Evolutionary conservation across 2,888 invertebrate genomes (phyloP).

Genomic region (Latrodectus elegans): DNA sequence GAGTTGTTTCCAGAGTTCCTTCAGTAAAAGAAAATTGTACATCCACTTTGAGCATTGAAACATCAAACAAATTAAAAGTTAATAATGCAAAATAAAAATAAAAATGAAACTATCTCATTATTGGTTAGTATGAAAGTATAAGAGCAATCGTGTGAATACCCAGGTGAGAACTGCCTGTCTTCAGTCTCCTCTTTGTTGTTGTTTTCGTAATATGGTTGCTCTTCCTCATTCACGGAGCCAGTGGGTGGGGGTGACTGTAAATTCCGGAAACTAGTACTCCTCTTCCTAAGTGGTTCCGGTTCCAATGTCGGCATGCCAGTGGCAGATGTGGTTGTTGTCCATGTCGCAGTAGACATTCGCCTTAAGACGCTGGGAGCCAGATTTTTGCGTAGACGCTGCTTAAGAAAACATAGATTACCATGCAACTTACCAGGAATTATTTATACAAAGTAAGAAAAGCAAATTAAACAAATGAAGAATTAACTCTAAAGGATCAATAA

Average conservation of each 20-base stretch:
- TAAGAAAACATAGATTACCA: neutral
- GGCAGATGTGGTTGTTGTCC: conserved; percentile 77
- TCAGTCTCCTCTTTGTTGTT: conserved; percentile 81
- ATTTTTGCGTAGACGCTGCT: conserved; percentile 72
- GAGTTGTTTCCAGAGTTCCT: too few relatives aligned
- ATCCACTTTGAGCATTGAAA: too few relatives aligned
- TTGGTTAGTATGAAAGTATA: too few relatives aligned
- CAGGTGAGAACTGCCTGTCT: conserved; percentile 57
- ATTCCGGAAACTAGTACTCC: conserved; percentile 75
- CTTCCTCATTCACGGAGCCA: neutral
- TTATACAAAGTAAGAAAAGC: too few relatives aligned
- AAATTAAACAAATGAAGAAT: too few relatives aligned
- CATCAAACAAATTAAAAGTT: too few relatives aligned
- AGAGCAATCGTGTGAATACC: conserved; percentile 19
- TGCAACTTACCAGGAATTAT: too few relatives aligned
- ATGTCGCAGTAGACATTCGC: conserved; percentile 77
- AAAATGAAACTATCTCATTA: too few relatives aligned
- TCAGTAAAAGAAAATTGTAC: too few relatives aligned
- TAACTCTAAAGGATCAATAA: too few relatives aligned
- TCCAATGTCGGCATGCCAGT: conserved; percentile 80
- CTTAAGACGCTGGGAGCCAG: conserved; percentile 76
- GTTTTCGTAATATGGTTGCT: conserved; percentile 16
- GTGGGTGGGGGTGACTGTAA: conserved; percentile 53
- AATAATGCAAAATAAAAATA: too few relatives aligned
- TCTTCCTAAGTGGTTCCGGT: conserved; percentile 77